Percentiles rank a stretch among this genome's conserved stretches.
phyloP scores from a whole-genome alignment of 2,888 invertebrate genomes.

The Nomada hirtipes region DNA sequence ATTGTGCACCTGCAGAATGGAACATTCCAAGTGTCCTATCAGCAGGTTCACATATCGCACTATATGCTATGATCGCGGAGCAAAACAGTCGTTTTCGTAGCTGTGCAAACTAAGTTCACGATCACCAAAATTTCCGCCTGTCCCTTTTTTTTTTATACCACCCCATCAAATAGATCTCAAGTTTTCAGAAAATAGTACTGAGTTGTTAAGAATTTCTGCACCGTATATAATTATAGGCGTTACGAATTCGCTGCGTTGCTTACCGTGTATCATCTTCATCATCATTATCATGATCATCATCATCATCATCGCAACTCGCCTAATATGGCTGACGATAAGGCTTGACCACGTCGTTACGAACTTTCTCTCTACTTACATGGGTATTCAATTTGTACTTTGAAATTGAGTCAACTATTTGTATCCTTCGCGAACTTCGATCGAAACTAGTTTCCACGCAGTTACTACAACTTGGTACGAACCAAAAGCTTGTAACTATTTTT shows the following conservation, averaged over 20 bases:
- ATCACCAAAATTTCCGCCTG: conserved; percentile 8
- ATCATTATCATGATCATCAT: conserved; percentile 53
- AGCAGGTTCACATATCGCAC: conserved; percentile 65
- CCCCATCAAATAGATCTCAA: conserved; percentile 41
- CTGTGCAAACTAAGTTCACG: conserved; percentile 45
- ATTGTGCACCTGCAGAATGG: conserved; percentile 68
- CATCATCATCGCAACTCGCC: conserved; percentile 70
- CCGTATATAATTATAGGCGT: conserved; percentile 39
- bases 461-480: neutral
- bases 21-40: conserved; percentile 61
- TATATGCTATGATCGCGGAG: conserved; percentile 72
- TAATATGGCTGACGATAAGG: conserved; percentile 67
- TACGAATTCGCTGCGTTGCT: conserved; percentile 72
- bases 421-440: conserved; percentile 47
- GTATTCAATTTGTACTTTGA: conserved; percentile 71
- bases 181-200: conserved; percentile 55
- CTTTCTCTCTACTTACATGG: conserved; percentile 56
- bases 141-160: conserved; percentile 2
- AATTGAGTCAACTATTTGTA: conserved; percentile 67
- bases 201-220: conserved; percentile 49
- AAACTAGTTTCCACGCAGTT: conserved; percentile 45
- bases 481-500: neutral
- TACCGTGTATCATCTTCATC: conserved; percentile 36
- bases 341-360: conserved; percentile 59
- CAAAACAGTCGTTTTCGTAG: conserved; percentile 70